Evolutionary conservation across 2,888 invertebrate species (phyloP).

Genomic region (Cecidostiba fungosa): DNA sequence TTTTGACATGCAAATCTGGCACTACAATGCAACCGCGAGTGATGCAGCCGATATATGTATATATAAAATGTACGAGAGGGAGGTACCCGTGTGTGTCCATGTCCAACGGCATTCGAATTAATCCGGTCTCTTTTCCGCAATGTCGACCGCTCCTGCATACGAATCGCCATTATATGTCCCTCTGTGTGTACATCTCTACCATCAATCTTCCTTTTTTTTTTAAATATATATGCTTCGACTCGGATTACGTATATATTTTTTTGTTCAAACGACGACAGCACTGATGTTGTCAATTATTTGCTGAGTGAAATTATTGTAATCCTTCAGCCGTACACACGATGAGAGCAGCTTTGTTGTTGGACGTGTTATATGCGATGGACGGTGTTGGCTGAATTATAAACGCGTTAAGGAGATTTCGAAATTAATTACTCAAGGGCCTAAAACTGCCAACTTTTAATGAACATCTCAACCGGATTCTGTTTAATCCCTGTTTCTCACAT

Average conservation of each 20-base stretch:
- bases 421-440: background rate
- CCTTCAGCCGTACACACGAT: too few relatives aligned
- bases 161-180: slow-evolving; percentile 13
- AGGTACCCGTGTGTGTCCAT: background rate
- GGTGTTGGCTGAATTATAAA: background rate
- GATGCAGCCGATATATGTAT: background rate
- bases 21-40: slow-evolving; percentile 12
- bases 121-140: slow-evolving; percentile 5
- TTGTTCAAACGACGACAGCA: too few relatives aligned
- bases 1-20: slow-evolving; percentile 34
- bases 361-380: too few relatives aligned
- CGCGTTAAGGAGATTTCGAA: background rate
- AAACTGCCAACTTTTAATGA: background rate
- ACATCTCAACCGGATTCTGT: background rate
- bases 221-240: background rate
- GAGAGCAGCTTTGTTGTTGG: too few relatives aligned
- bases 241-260: background rate
- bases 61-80: background rate
- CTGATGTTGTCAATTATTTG: too few relatives aligned
- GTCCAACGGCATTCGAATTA: slow-evolving; percentile 33
- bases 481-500: background rate
- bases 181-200: background rate
- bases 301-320: too few relatives aligned
- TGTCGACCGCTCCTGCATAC: background rate
- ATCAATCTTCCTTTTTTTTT: background rate